These are phyloP conservation scores for Mesodorylaimus sp. DNA, from an alignment of 2,888 invertebrate species.

Conservation along the genomic window DNA sequence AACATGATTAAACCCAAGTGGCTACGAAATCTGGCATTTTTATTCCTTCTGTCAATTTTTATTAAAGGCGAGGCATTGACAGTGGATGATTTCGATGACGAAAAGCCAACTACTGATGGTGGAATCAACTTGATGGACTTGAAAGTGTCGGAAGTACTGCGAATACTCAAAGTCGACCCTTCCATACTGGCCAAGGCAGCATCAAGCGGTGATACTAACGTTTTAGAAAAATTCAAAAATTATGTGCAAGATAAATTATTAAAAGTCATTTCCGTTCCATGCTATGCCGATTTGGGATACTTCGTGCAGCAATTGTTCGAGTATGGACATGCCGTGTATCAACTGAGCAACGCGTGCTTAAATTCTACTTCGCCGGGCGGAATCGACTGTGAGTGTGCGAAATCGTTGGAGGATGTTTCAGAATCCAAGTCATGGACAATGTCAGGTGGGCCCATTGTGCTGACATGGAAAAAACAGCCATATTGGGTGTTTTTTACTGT, in stretches of 20 bases:
- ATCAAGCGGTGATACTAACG: background rate
- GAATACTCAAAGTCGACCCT: too few species aligned
- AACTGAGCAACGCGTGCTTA: background rate
- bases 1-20: too few species aligned
- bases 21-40: too few species aligned
- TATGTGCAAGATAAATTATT: background rate
- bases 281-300: constrained; percentile 7
- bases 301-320: background rate
- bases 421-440: background rate
- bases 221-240: background rate
- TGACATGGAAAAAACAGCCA: background rate
- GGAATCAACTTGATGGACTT: too few species aligned
- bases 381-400: background rate
- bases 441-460: background rate
- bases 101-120: too few species aligned
- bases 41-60: too few species aligned
- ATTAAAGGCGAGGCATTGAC: too few species aligned
- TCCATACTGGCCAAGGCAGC: too few species aligned
- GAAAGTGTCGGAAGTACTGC: too few species aligned
- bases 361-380: background rate
- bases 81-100: too few species aligned
- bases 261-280: constrained; percentile 2
- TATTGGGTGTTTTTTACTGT: background rate
- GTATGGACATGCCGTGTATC: background rate
- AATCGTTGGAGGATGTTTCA: background rate